Evolutionary conservation across 1,140 invertebrate genomes (phyloP).

Genomic region (Drosophila sp.): DNA sequence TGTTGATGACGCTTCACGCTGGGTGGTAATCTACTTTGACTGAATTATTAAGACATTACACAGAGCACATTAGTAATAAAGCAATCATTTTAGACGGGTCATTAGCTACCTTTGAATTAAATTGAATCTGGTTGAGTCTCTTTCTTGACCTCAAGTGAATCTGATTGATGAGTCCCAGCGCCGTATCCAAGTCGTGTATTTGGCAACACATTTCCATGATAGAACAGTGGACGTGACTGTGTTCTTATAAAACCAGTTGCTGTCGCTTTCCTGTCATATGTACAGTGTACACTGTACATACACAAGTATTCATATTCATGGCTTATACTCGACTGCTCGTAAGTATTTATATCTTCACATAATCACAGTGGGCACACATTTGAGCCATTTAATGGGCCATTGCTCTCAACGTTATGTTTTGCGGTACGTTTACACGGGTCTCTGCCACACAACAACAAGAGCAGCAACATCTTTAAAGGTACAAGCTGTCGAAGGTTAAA

Average conservation of each 20-base stretch:
- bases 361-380: constrained; percentile 24
- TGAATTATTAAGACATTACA: constrained; percentile 28
- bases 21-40: constrained; percentile 16
- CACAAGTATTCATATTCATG: constrained; percentile 24
- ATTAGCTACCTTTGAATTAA: not conserved
- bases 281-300: not conserved
- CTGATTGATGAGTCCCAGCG: constrained; percentile 43
- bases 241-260: constrained; percentile 32
- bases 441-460: not conserved
- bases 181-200: constrained; percentile 25
- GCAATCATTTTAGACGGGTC: constrained; percentile 6
- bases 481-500: constrained; percentile 48
- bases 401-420: constrained; percentile 46
- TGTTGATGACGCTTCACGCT: constrained; percentile 45
- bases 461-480: constrained; percentile 34
- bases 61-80: constrained; percentile 13
- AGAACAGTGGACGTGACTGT: constrained; percentile 11
- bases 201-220: constrained; percentile 24
- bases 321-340: not conserved
- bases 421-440: constrained; percentile 12
- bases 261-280: constrained; percentile 11
- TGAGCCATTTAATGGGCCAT: constrained; percentile 57
- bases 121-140: constrained; percentile 6
- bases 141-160: constrained; percentile 1
- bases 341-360: constrained; percentile 13